Base-by-base conservation (phyloP, 1,140 invertebrate genomes). In the Drosophila azteca region DNA sequence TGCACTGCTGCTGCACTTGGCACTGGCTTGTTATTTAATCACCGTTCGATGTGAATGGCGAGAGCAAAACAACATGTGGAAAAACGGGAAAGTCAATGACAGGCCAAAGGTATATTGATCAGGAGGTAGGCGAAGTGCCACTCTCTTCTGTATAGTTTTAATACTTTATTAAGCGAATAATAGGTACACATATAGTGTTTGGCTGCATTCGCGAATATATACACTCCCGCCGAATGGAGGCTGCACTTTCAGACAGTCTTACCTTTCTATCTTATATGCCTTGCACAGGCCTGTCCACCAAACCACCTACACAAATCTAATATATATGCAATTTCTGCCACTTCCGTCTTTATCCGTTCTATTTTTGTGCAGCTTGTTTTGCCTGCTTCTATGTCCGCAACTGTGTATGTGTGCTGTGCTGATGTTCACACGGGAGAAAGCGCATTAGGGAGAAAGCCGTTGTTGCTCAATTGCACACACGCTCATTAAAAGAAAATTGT, bases 321-420 rank as follows among this genome's bases (percentile, higher is more conserved):
- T 72, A 81, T 84, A 77, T 74, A 72, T 84, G 77, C 81, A 84
- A 84, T 71, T 76, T 64, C 58, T 53, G 67, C 57, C 79, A 87
- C 73, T 84, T 87, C 81, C 81, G 81, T 77, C 54, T 84, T 77
- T 66, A 64, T 70, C 41, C 51, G 60, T 77, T 74, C 70, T 75
- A 54, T 74, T 74, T 65, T 74, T 61, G 43, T 53, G 20, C 20
- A 9, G n/a, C 26, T 57, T 46, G 53, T 57, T 51, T 41, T 66
- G 45, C 52, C 35, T 44, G 24, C 29, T 35, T 22, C 7, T 29
- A 7, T 15, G 13, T 45, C 20, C 49, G 8, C 22, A 35, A 29
- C 13, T 41, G 24, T 41, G 22, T 53, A 41, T 49, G 48, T 41
- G 29, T 53, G 26, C 45, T 41, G 29, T 53, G 26, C 45, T 13